These are phyloP conservation scores for Syngnathus acus DNA, from an alignment of 2,797 vertebrate genomes.

Conservation along the genomic window DNA sequence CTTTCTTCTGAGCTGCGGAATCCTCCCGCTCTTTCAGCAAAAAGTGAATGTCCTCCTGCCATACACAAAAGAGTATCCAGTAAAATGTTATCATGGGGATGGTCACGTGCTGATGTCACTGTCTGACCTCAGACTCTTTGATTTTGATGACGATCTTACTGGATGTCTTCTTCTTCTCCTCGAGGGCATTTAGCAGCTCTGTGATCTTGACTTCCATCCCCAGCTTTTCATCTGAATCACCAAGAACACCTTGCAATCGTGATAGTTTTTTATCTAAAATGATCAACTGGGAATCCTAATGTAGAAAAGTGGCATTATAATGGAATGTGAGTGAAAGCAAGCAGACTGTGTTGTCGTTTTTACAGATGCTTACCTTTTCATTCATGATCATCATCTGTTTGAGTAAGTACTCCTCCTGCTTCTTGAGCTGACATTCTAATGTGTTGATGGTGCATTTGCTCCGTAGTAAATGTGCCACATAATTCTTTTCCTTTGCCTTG, in stretches of 20 bases:
- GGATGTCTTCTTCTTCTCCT: conserved; percentile 70
- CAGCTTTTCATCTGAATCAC: conserved; percentile 72
- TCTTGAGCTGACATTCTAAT: conserved; percentile 65
- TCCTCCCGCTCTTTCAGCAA: conserved; percentile 75
- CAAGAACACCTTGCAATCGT: conserved; percentile 74
- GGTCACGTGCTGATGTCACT: background rate
- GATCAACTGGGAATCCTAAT: conserved; percentile 78
- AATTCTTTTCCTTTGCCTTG: conserved; percentile 69
- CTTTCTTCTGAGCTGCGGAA: conserved; percentile 67
- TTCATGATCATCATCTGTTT: conserved; percentile 76
- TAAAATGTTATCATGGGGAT: background rate
- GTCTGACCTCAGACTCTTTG: conserved; percentile 80
- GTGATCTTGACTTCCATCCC: conserved; percentile 69
- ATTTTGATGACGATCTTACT: conserved; percentile 64
- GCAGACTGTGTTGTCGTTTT: background rate
- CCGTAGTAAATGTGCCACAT: conserved; percentile 66
- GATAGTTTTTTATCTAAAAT: conserved; percentile 73
- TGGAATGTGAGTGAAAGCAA: background rate
- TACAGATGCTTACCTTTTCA: conserved; percentile 68
- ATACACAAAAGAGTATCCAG: background rate
- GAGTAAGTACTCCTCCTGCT: conserved; percentile 71
- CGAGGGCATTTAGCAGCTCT: conserved; percentile 69
- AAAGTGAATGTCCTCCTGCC: conserved; percentile 73
- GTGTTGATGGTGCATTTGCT: conserved; percentile 62
- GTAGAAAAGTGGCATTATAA: background rate